A percentile compares a stretch with the other conserved stretches of the same genome.
Evolutionary conservation across 2,888 invertebrate genomes (phyloP).

Genomic region (Phengaris alcon): DNA sequence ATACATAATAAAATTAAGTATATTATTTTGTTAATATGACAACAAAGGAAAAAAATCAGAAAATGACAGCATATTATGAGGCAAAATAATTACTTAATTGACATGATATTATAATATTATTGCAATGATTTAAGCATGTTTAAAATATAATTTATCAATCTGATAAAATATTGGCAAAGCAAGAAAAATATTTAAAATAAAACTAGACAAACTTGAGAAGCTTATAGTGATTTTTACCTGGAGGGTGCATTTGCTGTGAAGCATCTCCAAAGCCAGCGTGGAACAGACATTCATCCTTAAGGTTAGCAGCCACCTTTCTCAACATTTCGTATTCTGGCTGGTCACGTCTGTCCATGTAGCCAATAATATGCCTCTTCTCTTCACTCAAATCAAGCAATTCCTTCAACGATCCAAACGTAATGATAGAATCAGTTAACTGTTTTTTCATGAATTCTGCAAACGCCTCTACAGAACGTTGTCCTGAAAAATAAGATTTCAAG

Average conservation of each 20-base stretch:
- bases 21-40: not conserved
- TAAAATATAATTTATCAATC: no score
- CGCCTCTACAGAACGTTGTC: conserved; percentile 92
- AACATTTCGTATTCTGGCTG: conserved; percentile 89
- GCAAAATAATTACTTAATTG: not conserved
- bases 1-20: no score
- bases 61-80: not conserved
- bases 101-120: no score
- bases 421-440: conserved; percentile 91
- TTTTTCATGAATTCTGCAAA: conserved; percentile 92
- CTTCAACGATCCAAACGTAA: conserved; percentile 85
- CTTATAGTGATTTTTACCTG: conserved; percentile 67
- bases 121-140: no score
- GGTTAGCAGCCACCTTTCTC: conserved; percentile 88
- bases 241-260: conserved; percentile 90
- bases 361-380: conserved; percentile 92
- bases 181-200: no score
- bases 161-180: no score
- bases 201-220: no score
- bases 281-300: conserved; percentile 97
- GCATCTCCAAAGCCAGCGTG: conserved; percentile 93
- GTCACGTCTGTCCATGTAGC: conserved; percentile 91
- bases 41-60: not conserved
- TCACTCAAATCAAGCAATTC: conserved; percentile 87
- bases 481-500: conserved; percentile 46